A percentile compares a stretch with the other conserved stretches of the same genome.
Conservation (phyloP, 2,113 vertebrate species). For the Willisornis vidua region DNA sequence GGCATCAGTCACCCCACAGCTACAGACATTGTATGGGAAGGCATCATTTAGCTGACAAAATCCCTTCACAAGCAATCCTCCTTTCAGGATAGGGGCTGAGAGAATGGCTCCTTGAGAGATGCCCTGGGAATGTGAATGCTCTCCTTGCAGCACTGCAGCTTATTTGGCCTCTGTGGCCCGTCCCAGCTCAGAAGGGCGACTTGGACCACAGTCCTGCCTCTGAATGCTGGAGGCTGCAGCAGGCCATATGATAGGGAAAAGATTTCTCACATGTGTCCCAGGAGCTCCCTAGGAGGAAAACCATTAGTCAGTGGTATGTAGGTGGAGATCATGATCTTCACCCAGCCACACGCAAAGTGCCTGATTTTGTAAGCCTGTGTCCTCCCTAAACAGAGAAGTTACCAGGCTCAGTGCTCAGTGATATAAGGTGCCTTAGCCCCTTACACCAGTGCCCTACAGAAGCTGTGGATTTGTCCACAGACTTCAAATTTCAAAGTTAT, state of each 20-base stretch:
- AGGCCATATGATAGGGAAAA: not conserved
- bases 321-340: not conserved
- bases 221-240: rapidly evolving
- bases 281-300: not conserved
- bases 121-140: not conserved
- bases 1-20: not conserved
- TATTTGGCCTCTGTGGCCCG: not conserved
- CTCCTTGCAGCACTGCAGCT: not conserved
- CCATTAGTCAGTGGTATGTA: not conserved
- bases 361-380: no score
- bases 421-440: not conserved
- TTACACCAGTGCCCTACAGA: not conserved
- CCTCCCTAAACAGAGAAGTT: not conserved
- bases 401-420: not conserved
- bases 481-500: not conserved
- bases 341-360: not conserved
- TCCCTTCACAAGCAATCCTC: not conserved
- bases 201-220: not conserved
- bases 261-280: not conserved
- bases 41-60: not conserved
- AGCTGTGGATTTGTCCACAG: not conserved
- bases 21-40: not conserved
- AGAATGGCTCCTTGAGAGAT: not conserved
- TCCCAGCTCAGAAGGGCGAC: not conserved
- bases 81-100: not conserved